A percentile compares a stretch with the other conserved stretches of the same genome.
Conservation (phyloP, 1,140 invertebrate genomes). For the Antheraea pernyi region DNA sequence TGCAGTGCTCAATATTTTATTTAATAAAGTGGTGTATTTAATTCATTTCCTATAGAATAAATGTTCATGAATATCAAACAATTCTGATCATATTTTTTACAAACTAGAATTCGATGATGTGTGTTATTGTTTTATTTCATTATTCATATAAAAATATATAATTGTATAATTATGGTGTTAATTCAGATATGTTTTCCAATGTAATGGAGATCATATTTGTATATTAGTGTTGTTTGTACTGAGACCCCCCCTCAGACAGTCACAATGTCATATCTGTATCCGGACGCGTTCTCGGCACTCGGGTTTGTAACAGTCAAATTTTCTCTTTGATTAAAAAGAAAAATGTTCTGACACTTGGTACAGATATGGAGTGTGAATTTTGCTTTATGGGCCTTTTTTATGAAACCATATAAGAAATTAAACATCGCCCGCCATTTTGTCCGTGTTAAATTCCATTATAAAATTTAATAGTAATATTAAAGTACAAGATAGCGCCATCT, state of each 20-base stretch:
- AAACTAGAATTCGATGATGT: too few relatives aligned
- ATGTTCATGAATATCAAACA: too few relatives aligned
- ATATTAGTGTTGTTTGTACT: background rate
- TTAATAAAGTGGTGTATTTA: too few relatives aligned
- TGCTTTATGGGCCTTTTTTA: slow-evolving; percentile 49
- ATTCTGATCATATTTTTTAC: too few relatives aligned
- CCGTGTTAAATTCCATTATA: too few relatives aligned
- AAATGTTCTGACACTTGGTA: slow-evolving; percentile 46
- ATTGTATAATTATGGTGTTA: background rate
- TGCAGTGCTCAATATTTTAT: too few relatives aligned
- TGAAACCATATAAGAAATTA: slow-evolving; percentile 13
- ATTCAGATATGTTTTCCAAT: slow-evolving; percentile 49
- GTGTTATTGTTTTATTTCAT: too few relatives aligned
- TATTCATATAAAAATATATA: too few relatives aligned
- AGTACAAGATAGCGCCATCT: too few relatives aligned
- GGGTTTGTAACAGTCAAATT: slow-evolving; percentile 56
- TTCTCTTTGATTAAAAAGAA: slow-evolving; percentile 40
- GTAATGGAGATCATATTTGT: slow-evolving; percentile 53
- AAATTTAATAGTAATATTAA: too few relatives aligned
- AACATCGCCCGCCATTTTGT: too few relatives aligned
- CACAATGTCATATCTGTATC: slow-evolving; percentile 73
- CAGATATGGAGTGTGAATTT: slow-evolving; percentile 72
- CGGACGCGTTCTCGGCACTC: slow-evolving; percentile 43
- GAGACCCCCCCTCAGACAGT: slow-evolving; percentile 37
- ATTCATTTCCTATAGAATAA: too few relatives aligned